A percentile compares a stretch with the other conserved stretches of the same genome.
Evolutionary conservation across 2,113 vertebrate species (phyloP).

Genomic region (Laticauda colubrina): DNA sequence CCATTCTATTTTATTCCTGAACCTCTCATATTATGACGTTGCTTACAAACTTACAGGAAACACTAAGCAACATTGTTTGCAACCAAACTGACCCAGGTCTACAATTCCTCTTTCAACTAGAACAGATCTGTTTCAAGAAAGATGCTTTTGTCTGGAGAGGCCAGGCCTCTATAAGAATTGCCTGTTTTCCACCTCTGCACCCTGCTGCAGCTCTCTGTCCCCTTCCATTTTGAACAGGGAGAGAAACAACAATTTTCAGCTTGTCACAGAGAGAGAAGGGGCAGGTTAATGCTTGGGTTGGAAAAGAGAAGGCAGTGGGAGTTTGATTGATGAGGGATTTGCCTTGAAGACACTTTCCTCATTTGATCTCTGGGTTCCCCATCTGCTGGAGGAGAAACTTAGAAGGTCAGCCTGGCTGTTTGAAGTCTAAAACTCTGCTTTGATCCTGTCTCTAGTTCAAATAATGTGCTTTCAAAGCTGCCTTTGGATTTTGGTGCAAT

Average conservation of each 20-base stretch:
- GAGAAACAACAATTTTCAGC: not conserved
- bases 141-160: constrained; percentile 1
- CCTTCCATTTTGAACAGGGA: not conserved
- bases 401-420: not conserved
- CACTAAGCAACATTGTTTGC: accelerated
- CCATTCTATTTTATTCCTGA: not conserved
- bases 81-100: not conserved
- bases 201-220: not conserved
- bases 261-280: accelerated
- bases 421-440: not conserved
- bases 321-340: constrained; percentile 9
- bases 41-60: not conserved
- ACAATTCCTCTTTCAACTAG: accelerated
- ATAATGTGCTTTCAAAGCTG: not conserved
- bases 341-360: not conserved
- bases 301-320: not conserved
- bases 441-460: not conserved
- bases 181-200: not conserved
- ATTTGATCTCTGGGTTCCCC: not conserved
- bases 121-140: not conserved
- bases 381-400: not conserved
- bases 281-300: constrained; percentile 11
- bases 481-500: not conserved
- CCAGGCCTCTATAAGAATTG: constrained; percentile 35
- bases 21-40: not conserved